Conservation (phyloP, 1,140 invertebrate genomes). For the Lanistes nyassanus region DNA sequence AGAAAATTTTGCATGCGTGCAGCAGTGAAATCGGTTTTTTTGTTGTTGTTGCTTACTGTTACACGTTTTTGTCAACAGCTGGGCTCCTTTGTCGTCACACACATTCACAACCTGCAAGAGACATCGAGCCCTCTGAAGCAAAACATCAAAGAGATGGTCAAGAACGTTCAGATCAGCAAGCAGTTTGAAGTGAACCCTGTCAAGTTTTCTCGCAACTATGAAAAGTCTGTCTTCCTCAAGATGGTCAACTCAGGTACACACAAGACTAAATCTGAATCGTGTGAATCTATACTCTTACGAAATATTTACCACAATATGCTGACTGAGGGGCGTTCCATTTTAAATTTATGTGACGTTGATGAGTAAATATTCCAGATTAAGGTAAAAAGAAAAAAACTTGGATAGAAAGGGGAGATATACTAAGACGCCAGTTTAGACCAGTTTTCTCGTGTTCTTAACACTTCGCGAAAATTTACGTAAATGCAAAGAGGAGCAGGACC, state of each 20-base stretch:
- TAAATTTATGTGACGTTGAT: no score
- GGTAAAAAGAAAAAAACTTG: no score
- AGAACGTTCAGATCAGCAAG: constrained; percentile 74
- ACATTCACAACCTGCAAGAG: constrained; percentile 85
- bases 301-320: no score
- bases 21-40: background rate
- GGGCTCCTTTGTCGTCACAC: constrained; percentile 93
- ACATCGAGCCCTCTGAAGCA: constrained; percentile 84
- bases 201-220: constrained; percentile 88
- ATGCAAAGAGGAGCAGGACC: no score
- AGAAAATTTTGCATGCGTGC: background rate
- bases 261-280: background rate
- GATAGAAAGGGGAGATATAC: no score
- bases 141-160: constrained; percentile 83
- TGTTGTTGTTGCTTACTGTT: no score
- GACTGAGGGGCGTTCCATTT: no score
- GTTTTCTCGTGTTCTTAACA: no score
- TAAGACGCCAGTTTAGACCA: no score
- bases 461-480: no score
- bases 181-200: constrained; percentile 82
- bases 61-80: constrained; percentile 67
- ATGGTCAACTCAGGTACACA: constrained; percentile 49
- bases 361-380: no score
- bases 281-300: background rate
- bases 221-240: constrained; percentile 67